Percentiles rank a stretch among this genome's conserved stretches.
Conservation (phyloP, 2,888 invertebrate genomes). For the Trypoxylon attenuatum region DNA sequence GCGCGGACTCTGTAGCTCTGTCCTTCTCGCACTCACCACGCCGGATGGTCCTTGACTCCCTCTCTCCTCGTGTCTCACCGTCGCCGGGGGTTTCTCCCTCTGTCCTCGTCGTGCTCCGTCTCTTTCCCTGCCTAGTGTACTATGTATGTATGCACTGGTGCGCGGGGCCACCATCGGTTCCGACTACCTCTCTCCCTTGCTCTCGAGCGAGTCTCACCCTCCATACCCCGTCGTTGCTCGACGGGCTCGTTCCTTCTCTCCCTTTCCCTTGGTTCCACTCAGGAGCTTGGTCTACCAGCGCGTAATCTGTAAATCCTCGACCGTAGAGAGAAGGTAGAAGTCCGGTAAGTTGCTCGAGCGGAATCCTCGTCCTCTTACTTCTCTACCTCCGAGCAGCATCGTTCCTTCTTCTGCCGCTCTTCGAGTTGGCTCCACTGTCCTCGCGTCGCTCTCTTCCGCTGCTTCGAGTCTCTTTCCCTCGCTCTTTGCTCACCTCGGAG, state of each 20-base stretch:
- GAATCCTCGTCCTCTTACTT: conserved; percentile 62
- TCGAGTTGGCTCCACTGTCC: conserved; percentile 35
- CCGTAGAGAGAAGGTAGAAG: conserved; percentile 70
- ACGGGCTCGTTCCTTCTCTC: conserved; percentile 12
- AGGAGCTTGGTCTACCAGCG: conserved; percentile 58
- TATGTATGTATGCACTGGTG: conserved; percentile 5
- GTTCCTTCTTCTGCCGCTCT: conserved; percentile 30
- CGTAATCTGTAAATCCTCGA: conserved; percentile 75
- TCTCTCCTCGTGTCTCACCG: conserved; percentile 39
- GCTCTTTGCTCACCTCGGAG: conserved; percentile 16
- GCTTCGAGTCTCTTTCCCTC: conserved; percentile 43
- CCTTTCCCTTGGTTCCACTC: conserved; percentile 45
- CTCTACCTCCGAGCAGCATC: conserved; percentile 12
- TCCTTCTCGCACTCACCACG: conserved; percentile 47
- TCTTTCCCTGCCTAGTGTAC: conserved; percentile 29
- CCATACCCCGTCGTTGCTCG: no score
- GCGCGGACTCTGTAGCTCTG: conserved; percentile 58
- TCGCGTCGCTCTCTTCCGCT: conserved; percentile 41
- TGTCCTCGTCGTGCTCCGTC: conserved; percentile 18
- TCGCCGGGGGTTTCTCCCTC: conserved; percentile 11
- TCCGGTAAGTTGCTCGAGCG: conserved; percentile 72
- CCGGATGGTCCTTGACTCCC: conserved; percentile 47
- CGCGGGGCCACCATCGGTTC: conserved; percentile 1
- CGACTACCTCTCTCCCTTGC: conserved; percentile 24
- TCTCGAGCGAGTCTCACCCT: conserved; percentile 33